Percentiles rank a stretch among this genome's conserved stretches.
phyloP scores from a whole-genome alignment of 2,797 vertebrate genomes.

The Xiphorhynchus erythropygius region DNA sequence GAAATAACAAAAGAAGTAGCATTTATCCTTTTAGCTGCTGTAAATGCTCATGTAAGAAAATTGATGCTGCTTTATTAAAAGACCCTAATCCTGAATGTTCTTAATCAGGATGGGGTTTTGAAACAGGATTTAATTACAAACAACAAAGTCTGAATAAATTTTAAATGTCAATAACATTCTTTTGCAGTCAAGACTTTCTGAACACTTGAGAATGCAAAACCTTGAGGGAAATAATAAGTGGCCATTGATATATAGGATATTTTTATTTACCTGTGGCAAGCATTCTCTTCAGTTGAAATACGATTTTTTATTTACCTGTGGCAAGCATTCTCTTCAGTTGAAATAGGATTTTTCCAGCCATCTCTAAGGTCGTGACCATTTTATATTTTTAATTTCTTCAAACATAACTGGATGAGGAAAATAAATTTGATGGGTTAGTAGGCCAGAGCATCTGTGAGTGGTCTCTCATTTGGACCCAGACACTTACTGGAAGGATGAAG shows the following conservation, averaged over 20 bases:
- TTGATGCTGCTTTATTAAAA: background rate
- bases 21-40: background rate
- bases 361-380: background rate
- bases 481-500: background rate
- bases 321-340: too few relatives aligned
- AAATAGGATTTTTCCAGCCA: background rate
- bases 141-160: background rate
- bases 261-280: background rate
- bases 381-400: background rate
- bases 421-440: background rate
- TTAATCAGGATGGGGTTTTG: background rate
- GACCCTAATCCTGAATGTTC: background rate
- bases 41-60: background rate
- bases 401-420: background rate
- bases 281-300: background rate
- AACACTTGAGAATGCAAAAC: background rate
- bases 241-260: background rate
- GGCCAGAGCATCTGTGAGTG: background rate
- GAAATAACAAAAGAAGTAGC: background rate
- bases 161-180: background rate
- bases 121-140: conserved; percentile 8
- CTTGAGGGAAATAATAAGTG: background rate
- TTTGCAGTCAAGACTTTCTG: background rate
- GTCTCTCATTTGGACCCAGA: background rate
- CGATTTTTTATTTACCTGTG: background rate